Percentiles rank a stretch among this genome's conserved stretches.
phyloP scores from a whole-genome alignment of 2,888 invertebrate genomes.

The Cantharis nigra region DNA sequence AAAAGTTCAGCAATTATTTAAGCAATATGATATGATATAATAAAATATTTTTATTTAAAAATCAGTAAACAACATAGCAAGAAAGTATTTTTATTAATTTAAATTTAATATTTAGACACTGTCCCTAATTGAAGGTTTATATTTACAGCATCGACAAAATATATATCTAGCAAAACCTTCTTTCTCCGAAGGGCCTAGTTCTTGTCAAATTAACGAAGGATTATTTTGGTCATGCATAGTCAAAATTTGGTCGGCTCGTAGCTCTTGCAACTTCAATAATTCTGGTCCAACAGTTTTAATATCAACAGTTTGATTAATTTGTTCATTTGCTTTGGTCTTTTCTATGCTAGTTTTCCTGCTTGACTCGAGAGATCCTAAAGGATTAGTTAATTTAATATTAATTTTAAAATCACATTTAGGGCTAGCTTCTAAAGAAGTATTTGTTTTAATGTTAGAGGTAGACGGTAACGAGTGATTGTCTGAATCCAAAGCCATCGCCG shows the following conservation, averaged over 20 bases:
- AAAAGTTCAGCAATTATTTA: neutral
- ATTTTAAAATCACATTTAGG: constrained; percentile 36
- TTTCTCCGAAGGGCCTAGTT: constrained; percentile 49
- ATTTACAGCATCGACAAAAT: constrained; percentile 57
- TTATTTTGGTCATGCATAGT: constrained; percentile 38
- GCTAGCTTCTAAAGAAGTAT: constrained; percentile 41
- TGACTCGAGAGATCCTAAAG: constrained; percentile 18
- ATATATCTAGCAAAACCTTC: constrained; percentile 54
- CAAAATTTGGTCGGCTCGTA: constrained; percentile 42
- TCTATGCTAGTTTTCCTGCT: constrained; percentile 7
- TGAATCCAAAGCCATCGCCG: constrained; percentile 32
- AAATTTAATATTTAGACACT: constrained; percentile 47
- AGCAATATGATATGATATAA: neutral
- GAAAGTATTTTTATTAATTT: constrained; percentile 31
- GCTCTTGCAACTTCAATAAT: constrained; percentile 39
- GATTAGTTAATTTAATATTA: constrained; percentile 1
- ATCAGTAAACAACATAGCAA: constrained; percentile 38
- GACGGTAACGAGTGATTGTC: constrained; percentile 51
- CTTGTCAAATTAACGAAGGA: constrained; percentile 52
- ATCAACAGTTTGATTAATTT: constrained; percentile 10
- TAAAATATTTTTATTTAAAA: constrained; percentile 29
- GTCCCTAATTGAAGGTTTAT: constrained; percentile 48
- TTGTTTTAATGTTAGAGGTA: constrained; percentile 49
- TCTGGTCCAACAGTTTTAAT: constrained; percentile 9
- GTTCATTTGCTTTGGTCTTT: constrained; percentile 11